phyloP scores from a whole-genome alignment of 2,113 vertebrate genomes.

The Heterotis niloticus region DNA sequence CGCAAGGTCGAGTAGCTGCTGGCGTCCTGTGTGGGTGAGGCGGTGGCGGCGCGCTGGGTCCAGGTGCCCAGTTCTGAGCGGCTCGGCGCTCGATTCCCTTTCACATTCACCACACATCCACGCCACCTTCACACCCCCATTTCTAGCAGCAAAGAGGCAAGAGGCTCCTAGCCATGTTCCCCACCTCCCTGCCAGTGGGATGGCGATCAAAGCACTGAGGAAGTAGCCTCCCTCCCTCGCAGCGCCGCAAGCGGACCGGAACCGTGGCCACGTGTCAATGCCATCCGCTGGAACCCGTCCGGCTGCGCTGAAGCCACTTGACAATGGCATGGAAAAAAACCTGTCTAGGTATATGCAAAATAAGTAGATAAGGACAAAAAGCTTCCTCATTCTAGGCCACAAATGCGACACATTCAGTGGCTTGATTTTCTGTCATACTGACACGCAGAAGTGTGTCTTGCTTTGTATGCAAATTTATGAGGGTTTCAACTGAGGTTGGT shows the following conservation, averaged over 20 bases:
- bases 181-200: conserved; percentile 1
- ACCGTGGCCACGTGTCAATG: not conserved
- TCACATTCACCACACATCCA: not conserved
- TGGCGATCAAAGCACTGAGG: not conserved
- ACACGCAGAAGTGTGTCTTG: not conserved
- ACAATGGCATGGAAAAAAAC: not conserved
- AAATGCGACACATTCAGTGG: too few relatives aligned
- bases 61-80: not conserved
- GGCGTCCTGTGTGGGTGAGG: not conserved
- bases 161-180: not conserved
- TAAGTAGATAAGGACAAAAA: not conserved
- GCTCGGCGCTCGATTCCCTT: not conserved
- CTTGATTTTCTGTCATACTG: not conserved
- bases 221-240: not conserved
- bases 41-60: too few relatives aligned
- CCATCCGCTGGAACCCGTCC: not conserved
- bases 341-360: not conserved
- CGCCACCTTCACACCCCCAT: conserved; percentile 11
- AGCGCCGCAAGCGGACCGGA: not conserved
- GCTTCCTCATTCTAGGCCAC: not conserved
- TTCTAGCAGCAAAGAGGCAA: not conserved
- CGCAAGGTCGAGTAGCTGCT: not conserved
- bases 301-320: not conserved
- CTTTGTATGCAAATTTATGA: not conserved
- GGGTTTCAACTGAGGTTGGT: not conserved